Base-by-base conservation (phyloP, 2,888 invertebrate genomes). In the Agonum fuliginosum region DNA sequence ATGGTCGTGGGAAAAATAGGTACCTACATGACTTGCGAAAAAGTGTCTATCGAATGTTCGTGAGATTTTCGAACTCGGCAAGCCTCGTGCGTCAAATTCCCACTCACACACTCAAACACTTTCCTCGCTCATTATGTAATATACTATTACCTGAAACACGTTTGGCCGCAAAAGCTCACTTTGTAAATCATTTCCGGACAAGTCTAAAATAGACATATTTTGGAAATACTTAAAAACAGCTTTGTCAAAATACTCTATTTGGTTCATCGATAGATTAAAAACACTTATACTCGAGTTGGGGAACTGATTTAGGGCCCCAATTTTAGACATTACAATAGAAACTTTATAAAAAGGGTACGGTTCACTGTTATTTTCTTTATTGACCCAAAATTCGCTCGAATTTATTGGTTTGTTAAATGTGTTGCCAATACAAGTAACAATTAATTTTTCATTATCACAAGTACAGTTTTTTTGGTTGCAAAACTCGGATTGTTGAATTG, bases 111-210 rank as follows among this genome's bases (percentile, higher is more conserved):
- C n/a, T n/a, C n/a, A n/a, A n/a, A n/a, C n/a, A n/a, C n/a, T n/a
- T n/a, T n/a, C n/a, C n/a, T n/a, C n/a, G n/a, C n/a, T n/a, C n/a
- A n/a, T n/a, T n/a, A n/a, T n/a, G n/a, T n/a, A n/a, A n/a, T n/a
- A n/a, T n/a, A n/a, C n/a, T n/a, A n/a, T 85, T 86, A 93, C 95
- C 88, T 91, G 89, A 83, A 95, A 95, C 6, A 91, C 89, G 74
- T 92, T 88, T 0, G 93, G 93, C 78, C 86, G 86, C 1, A 95
- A 84, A 0, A 86, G 86, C 0, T 90, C 91, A 12, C 75, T 76
- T 8, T 22, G 27, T 19, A 95, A 86, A 51, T 90, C 87, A 81
- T 95, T 95, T 78, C 91, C 85, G 77, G 93, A 93, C 79, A 96
- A 85, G 84, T 94, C 92, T 54, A 96, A 83, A 1, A 89, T 89